phyloP scores from a whole-genome alignment of 30 jellyfish, hydroid and myxozoan genomes.

The Aurelia aurita complex sp. Pacific region DNA sequence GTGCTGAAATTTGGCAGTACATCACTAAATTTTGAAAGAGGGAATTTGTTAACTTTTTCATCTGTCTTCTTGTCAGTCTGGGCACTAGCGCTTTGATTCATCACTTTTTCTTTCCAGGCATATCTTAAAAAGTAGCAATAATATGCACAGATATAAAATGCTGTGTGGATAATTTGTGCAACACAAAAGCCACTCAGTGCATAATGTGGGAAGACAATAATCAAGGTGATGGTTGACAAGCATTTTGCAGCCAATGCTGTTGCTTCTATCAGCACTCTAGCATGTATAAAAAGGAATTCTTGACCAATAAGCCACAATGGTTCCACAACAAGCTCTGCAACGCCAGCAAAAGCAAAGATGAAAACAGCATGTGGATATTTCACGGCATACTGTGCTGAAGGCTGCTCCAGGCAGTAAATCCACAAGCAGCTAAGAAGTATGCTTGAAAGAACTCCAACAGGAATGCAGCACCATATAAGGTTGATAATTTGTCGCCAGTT shows the following conservation, averaged over 20 bases:
- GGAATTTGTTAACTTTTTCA: constrained; percentile 20
- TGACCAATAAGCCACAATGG: constrained; percentile 92
- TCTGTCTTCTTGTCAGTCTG: constrained; percentile 25
- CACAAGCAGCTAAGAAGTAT: constrained; percentile 47
- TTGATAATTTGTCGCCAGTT: constrained; percentile 75
- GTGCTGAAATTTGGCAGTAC: constrained; percentile 60
- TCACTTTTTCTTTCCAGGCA: neutral
- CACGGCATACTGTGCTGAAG: constrained; percentile 25
- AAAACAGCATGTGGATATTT: constrained; percentile 61
- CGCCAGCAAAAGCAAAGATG: constrained; percentile 56
- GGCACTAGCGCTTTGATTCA: neutral
- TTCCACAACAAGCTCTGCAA: constrained; percentile 72
- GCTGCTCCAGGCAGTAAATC: constrained; percentile 74
- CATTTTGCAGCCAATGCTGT: constrained; percentile 70
- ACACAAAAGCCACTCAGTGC: constrained; percentile 73
- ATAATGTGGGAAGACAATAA: constrained; percentile 42
- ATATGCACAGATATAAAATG: constrained; percentile 50
- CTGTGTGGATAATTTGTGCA: constrained; percentile 69
- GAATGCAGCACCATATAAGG: constrained; percentile 76
- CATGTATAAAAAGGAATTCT: constrained; percentile 51
- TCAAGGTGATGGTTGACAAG: constrained; percentile 49
- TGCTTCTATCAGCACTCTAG: constrained; percentile 88
- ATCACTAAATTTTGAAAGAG: constrained; percentile 52
- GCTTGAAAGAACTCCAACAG: constrained; percentile 69
- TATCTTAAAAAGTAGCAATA: constrained; percentile 51